Evolutionary conservation across 1,140 invertebrate genomes (phyloP), one percentile per base, ranked within the genome.

Genomic region (Planococcus citri): DNA sequence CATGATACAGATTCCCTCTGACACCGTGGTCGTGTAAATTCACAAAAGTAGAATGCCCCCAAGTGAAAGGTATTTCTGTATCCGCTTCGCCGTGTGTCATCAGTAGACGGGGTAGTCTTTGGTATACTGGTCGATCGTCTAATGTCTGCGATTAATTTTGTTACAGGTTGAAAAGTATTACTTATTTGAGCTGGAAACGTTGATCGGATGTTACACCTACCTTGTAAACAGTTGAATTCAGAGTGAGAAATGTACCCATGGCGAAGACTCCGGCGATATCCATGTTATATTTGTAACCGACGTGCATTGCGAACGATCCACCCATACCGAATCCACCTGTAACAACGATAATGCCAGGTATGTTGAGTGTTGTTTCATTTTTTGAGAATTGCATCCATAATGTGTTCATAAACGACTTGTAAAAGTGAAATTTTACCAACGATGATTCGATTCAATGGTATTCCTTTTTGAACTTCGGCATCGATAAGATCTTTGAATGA

Each of bases 301-400:
- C 76, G 72, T 91, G 85, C 10, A 89, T 74, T 0, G 88, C 81
- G 70, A 89, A 74, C 1, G 84, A 83, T 17, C 88, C 88, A 29
- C 88, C 88, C 87, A 89, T 90, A 29, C 88, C 89, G 75, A 89
- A 89, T 6, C 88, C 88, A 76, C 86, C 85, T 83, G 71, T 67
- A 70, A 3, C 29, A 33, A 12, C 29, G 29, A 12, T n/a, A n/a
- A n/a, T n/a, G n/a, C n/a, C n/a, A n/a, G n/a, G n/a, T n/a, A n/a
- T n/a, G n/a, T n/a, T n/a, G n/a, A n/a, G n/a, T n/a, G n/a, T n/a
- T n/a, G n/a, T n/a, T n/a, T n/a, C n/a, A n/a, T n/a, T n/a, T n/a
- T n/a, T n/a, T n/a, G n/a, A n/a, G n/a, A n/a, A n/a, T n/a, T n/a
- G n/a, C n/a, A n/a, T n/a, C n/a, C n/a, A n/a, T n/a, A n/a, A n/a